Evolutionary conservation across 2,113 vertebrate species (phyloP), one percentile per base, ranked within the genome.

Genomic region (Butastur rufipennis): DNA sequence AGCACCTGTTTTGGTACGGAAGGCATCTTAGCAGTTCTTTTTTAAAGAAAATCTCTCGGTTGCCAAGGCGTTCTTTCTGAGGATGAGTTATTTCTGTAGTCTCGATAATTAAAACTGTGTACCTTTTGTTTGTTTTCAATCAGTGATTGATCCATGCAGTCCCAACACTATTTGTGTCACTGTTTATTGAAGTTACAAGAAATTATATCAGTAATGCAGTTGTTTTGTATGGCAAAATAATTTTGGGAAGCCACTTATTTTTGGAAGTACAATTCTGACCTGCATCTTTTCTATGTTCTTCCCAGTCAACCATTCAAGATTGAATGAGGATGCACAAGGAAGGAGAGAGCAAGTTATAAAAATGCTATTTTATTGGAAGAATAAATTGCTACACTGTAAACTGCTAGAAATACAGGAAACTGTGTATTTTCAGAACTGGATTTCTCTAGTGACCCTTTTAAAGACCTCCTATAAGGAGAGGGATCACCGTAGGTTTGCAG

Each of bases 301-400:
- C 78, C 81, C 61, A 40, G 81, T 56, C 66, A 74, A 10, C 12
- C 5, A 1, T 27, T 50, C 56, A 48, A 52, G 58, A 12, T 87
- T 96, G 88, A 29, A 43, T 31, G 74, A 66, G 74, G 53, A 32
- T 16, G 3, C 45, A 21, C 0, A 11, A 56, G 68, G 63, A 88
- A 78, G 68, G 67, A 61, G 67, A 38, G 43, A 55, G 47, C 26
- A 25, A 53, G 63, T 20, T 23, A 52, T 10, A 16, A 70, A 81
- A 14, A 0, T 4, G 0, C 3, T 31, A 8, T 36, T 78, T 66
- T 32, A 66, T 73, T 61, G 16, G 45, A 86, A 10, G 53, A 55
- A 45, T 32, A 21, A 56, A 56, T n/a, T 5, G 16, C 48, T 52
- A 2, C 1, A 0, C 1, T 32, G 55, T 9, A 12, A 52, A 4